Evolutionary conservation across 2,888 invertebrate genomes (phyloP), one percentile per base, ranked within the genome.

Genomic region (Caenorhabditis sp.): DNA sequence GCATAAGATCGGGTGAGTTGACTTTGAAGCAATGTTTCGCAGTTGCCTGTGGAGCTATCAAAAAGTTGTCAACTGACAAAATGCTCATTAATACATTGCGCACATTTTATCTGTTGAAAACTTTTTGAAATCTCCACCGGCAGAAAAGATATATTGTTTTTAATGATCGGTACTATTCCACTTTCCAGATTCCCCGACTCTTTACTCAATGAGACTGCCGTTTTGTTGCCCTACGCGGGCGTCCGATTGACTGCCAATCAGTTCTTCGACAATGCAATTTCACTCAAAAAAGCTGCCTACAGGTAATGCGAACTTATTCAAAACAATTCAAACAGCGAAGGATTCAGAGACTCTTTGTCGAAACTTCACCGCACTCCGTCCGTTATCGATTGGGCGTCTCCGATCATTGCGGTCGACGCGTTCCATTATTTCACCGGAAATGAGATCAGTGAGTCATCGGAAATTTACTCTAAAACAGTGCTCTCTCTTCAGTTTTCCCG

Each of bases 381-480:
- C 4, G 43, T 61, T 0, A 73, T 76, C 17, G 81, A 81, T 13
- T 85, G 85, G 85, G 80, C 81, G 0, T 81, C 85, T 8, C 82
- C 85, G 1, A 70, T 83, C n/a, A 81, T 81, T 13, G 79, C 83
- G 20, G 85, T 84, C 26, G 84, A 85, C 39, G 85, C 85, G 2
- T 85, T 83, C 63, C 83, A 85, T 58, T 83, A 82, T 56, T 85
- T 84, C 74, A 81, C 80, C 15, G 81, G 82, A 4, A 85, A 85
- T 55, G 84, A 85, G 59, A 82, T 85, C 53, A 82, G 85, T 84
- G 13, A 59, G 75, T 62, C 22, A 22, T 32, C 17, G 8, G 26
- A 24, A n/a, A 4, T 6, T 22, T 50, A 11, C 24, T 2, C 24
- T 26, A n/a, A 24, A 15, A 15, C 17, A 1, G 20, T 2, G 0